phyloP scores from a whole-genome alignment of 2,888 invertebrate species.

The Sinotaia quadrata region DNA sequence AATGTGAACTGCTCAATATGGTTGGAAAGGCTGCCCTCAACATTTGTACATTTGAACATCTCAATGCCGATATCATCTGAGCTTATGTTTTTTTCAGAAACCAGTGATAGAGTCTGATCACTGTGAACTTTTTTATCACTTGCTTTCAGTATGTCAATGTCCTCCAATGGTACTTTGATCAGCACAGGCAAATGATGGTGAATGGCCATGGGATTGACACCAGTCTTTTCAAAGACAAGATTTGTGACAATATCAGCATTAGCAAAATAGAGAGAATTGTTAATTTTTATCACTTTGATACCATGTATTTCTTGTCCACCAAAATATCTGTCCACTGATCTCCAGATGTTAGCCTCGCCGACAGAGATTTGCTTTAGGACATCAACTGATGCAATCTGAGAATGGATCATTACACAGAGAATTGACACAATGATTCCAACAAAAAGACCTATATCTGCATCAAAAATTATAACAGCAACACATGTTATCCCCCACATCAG shows the following conservation, averaged over 20 bases:
- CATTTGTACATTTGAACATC: not conserved
- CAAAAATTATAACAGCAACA: conserved; percentile 80
- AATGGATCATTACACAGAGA: conserved; percentile 80
- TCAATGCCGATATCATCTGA: not conserved
- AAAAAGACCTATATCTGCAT: conserved; percentile 86
- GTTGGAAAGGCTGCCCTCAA: no score
- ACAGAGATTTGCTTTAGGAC: conserved; percentile 28
- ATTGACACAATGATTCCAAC: conserved; percentile 84
- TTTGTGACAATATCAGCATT: conserved; percentile 70
- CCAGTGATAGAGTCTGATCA: no score
- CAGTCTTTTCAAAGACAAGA: conserved; percentile 53
- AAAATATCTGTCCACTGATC: conserved; percentile 30
- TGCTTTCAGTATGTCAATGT: not conserved
- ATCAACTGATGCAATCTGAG: conserved; percentile 63
- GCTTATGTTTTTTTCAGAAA: not conserved
- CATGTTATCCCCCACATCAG: conserved; percentile 84
- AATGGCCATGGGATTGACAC: conserved; percentile 43
- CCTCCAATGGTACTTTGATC: no score
- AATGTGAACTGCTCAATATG: no score
- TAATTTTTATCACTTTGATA: conserved; percentile 54
- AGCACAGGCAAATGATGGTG: no score
- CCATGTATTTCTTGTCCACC: conserved; percentile 25
- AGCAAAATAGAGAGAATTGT: conserved; percentile 72
- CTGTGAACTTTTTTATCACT: no score
- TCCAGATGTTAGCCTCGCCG: conserved; percentile 16